A percentile compares a stretch with the other conserved stretches of the same genome.
Conservation (phyloP, 30 jellyfish, hydroid and myxozoan genomes). For the Hydractinia symbiolongicarpus region DNA sequence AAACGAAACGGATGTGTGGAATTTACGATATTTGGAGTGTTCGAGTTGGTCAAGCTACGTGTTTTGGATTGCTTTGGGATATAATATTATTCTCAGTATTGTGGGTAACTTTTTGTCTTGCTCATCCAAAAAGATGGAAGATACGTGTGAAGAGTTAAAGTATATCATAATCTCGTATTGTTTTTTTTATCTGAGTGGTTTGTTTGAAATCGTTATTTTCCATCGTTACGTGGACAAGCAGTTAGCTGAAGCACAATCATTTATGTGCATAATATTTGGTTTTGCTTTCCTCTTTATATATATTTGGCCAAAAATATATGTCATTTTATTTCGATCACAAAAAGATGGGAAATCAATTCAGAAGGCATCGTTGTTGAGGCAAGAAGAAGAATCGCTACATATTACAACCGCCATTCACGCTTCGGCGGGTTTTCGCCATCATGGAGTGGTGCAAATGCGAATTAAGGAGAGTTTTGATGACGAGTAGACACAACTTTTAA, state of each 20-base stretch:
- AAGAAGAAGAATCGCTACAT: not conserved
- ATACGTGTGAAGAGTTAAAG: conserved; percentile 61
- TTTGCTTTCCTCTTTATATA: conserved; percentile 42
- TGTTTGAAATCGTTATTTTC: conserved; percentile 44
- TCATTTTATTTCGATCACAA: conserved; percentile 51
- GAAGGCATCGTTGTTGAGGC: not conserved
- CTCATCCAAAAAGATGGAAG: conserved; percentile 59
- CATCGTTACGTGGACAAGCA: conserved; percentile 48
- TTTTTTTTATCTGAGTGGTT: conserved; percentile 48
- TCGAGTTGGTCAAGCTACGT: conserved; percentile 53
- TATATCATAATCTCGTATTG: conserved; percentile 62
- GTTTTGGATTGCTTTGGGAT: conserved; percentile 72
- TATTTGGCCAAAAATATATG: conserved; percentile 66
- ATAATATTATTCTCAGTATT: conserved; percentile 55
- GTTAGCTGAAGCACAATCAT: conserved; percentile 75
- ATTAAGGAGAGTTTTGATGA: conserved; percentile 2
- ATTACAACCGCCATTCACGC: conserved; percentile 19
- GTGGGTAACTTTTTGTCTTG: conserved; percentile 56
- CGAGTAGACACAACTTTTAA: not conserved
- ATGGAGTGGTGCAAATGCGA: conserved; percentile 24
- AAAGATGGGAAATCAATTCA: conserved; percentile 21
- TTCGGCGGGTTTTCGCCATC: conserved; percentile 23
- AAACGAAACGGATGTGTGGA: conserved; percentile 65
- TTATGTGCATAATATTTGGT: conserved; percentile 54
- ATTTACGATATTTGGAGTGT: conserved; percentile 69